Evolutionary conservation across 2,113 vertebrate species (phyloP).

Genomic region (Ploceus nigricollis): DNA sequence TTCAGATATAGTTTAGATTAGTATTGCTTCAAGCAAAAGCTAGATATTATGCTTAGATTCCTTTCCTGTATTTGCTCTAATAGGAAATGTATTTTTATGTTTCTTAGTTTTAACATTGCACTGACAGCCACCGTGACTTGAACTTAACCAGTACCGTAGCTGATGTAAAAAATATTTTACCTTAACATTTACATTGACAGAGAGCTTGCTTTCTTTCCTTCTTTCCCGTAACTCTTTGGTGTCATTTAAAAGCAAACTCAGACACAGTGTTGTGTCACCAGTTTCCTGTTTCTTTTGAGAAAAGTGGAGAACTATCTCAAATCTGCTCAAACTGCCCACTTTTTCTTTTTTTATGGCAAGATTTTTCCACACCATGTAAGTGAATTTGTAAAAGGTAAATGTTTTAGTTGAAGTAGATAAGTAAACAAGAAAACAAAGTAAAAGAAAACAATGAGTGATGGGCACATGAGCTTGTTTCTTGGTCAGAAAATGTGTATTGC

Average conservation of each 20-base stretch:
- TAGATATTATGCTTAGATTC: not conserved
- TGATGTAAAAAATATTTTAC: not conserved
- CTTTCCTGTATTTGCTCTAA: constrained; percentile 7
- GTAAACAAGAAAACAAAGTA: not conserved
- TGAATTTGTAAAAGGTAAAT: not conserved
- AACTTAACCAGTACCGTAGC: not conserved
- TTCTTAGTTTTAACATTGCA: not conserved
- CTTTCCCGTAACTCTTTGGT: not conserved
- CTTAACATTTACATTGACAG: not conserved
- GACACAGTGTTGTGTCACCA: not conserved
- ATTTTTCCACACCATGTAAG: not conserved
- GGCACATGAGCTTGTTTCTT: not conserved
- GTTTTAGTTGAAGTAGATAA: not conserved
- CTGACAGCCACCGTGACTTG: not conserved
- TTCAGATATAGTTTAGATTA: constrained; percentile 15
- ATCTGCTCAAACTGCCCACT: not conserved
- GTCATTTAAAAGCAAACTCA: not conserved
- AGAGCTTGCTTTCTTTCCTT: not conserved
- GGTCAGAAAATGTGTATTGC: not conserved
- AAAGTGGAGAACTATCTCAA: not conserved
- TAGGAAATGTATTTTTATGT: constrained; percentile 13
- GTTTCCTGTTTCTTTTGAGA: not conserved
- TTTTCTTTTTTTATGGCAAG: not conserved
- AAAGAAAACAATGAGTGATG: not conserved
- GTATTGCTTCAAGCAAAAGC: not conserved